phyloP scores from a whole-genome alignment of 2,888 invertebrate species.

The Ennomos fuscantarius region DNA sequence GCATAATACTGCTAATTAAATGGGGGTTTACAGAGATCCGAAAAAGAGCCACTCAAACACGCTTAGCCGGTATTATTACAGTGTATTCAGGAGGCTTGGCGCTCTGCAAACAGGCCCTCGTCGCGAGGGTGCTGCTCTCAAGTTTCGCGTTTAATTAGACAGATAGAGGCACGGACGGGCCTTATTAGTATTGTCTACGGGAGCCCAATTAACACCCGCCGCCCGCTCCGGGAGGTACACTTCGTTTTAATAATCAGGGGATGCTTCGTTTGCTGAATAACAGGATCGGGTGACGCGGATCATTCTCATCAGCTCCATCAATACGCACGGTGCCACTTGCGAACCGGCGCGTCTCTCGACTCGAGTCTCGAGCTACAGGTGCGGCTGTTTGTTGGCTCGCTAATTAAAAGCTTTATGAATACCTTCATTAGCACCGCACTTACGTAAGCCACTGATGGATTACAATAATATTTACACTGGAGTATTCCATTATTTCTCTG shows the following conservation, averaged over 20 bases:
- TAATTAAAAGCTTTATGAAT: slow-evolving; percentile 41
- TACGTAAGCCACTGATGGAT: slow-evolving; percentile 30
- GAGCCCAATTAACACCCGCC: slow-evolving; percentile 84
- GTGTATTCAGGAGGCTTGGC: slow-evolving; percentile 81
- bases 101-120: slow-evolving; percentile 77
- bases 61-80: slow-evolving; percentile 85
- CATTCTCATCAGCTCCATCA: slow-evolving; percentile 47
- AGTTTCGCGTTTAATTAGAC: slow-evolving; percentile 86
- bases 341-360: slow-evolving; percentile 4
- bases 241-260: slow-evolving; percentile 84
- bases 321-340: slow-evolving; percentile 4
- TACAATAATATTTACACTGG: slow-evolving; percentile 16
- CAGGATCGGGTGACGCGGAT: slow-evolving; percentile 71
- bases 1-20: slow-evolving; percentile 84
- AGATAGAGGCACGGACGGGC: slow-evolving; percentile 84
- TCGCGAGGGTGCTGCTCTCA: slow-evolving; percentile 83
- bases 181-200: slow-evolving; percentile 86
- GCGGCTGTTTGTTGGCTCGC: slow-evolving; percentile 40
- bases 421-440: slow-evolving; percentile 37
- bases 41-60: slow-evolving; percentile 84
- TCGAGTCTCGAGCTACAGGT: slow-evolving; percentile 45
- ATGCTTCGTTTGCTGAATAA: slow-evolving; percentile 82
- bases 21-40: slow-evolving; percentile 83
- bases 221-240: slow-evolving; percentile 78
- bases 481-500: slow-evolving; percentile 14